These are phyloP conservation scores for Drosophila fulvimacula DNA, from an alignment of 2,888 invertebrate species.

Conservation along the genomic window DNA sequence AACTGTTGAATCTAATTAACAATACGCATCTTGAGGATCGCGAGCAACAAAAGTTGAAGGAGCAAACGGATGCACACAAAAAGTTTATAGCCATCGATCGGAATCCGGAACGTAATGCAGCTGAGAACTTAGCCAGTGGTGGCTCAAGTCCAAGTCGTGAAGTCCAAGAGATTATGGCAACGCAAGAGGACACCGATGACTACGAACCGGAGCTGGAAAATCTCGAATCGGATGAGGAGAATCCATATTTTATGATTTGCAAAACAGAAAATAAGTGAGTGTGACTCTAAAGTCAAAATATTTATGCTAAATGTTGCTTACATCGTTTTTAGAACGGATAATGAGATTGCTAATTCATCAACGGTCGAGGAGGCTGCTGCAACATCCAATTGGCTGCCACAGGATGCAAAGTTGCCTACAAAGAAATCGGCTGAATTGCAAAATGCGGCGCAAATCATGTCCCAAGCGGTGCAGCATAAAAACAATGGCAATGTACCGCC, in stretches of 20 bases:
- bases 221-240: constrained; percentile 61
- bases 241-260: constrained; percentile 35
- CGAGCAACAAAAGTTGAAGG: constrained; percentile 83
- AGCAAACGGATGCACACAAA: constrained; percentile 81
- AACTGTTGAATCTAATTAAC: constrained; percentile 82
- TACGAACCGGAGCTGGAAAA: constrained; percentile 55
- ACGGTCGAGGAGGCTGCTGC: constrained; percentile 33
- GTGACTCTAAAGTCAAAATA: not conserved
- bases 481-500: constrained; percentile 71
- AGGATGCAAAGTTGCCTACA: constrained; percentile 72
- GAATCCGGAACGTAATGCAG: constrained; percentile 76
- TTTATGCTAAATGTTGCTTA: not conserved
- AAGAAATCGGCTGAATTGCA: constrained; percentile 83
- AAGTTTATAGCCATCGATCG: constrained; percentile 81
- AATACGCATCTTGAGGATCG: constrained; percentile 84
- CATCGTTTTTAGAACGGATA: constrained; percentile 38
- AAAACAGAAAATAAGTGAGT: constrained; percentile 42
- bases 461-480: constrained; percentile 80
- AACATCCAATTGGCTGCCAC: constrained; percentile 51
- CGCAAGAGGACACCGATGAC: constrained; percentile 86
- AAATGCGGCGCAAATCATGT: constrained; percentile 83
- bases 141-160: constrained; percentile 96
- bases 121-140: constrained; percentile 88
- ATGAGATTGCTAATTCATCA: constrained; percentile 51
- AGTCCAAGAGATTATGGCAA: constrained; percentile 93